Evolutionary conservation across 2,797 vertebrate genomes (phyloP).

Genomic region (Spinus pinus): DNA sequence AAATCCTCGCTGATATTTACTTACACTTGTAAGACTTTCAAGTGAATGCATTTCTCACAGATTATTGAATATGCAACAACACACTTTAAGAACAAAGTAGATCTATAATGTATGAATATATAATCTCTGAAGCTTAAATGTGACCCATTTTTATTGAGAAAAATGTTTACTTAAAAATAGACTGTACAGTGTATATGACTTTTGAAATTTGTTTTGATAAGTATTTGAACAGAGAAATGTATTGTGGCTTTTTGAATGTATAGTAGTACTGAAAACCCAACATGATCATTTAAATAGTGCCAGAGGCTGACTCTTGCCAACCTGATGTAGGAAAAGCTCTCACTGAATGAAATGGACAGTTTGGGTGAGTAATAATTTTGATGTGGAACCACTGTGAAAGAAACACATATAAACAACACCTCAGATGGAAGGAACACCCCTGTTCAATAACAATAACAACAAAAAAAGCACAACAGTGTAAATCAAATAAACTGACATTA

Average conservation of each 20-base stretch:
- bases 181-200: conserved; percentile 62
- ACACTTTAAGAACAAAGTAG: conserved; percentile 60
- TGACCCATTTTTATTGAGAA: conserved; percentile 46
- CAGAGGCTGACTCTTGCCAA: neutral
- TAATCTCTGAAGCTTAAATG: conserved; percentile 53
- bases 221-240: conserved; percentile 49
- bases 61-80: conserved; percentile 52
- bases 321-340: neutral
- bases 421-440: neutral
- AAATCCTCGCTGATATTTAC: conserved; percentile 87
- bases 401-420: neutral
- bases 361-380: neutral
- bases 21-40: neutral
- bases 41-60: conserved; percentile 20
- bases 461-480: neutral
- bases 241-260: conserved; percentile 66
- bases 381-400: neutral
- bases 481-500: neutral
- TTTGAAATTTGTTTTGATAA: conserved; percentile 57
- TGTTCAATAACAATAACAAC: neutral
- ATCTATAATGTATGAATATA: conserved; percentile 37
- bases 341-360: neutral
- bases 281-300: neutral
- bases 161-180: conserved; percentile 63
- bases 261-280: conserved; percentile 30